Evolutionary conservation across 2,797 vertebrate species (phyloP).

Genomic region (Enteromius trimaculatus): DNA sequence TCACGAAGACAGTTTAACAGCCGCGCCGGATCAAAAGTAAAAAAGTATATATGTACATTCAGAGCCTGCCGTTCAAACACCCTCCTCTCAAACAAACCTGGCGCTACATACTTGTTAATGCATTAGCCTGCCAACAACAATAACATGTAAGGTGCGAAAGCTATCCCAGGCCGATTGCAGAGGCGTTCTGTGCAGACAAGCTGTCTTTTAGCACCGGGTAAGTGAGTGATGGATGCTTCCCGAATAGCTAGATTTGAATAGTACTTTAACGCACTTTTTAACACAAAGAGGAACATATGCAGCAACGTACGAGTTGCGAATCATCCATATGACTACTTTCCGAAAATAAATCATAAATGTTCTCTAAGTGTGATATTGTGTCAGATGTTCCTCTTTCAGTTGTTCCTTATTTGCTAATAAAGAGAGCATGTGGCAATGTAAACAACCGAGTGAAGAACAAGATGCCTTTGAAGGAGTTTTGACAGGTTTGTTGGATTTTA

Average conservation of each 20-base stretch:
- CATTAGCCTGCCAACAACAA: constrained; percentile 64
- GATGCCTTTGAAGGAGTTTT: constrained; percentile 19
- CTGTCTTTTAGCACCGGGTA: constrained; percentile 51
- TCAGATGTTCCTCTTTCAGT: constrained; percentile 14
- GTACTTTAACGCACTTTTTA: constrained; percentile 26
- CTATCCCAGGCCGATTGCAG: constrained; percentile 48
- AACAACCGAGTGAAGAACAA: constrained; percentile 36
- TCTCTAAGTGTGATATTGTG: constrained; percentile 16
- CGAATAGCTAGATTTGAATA: constrained; percentile 43
- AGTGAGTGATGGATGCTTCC: constrained; percentile 50
- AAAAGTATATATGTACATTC: constrained; percentile 50
- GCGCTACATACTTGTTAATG: constrained; percentile 61
- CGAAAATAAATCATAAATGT: constrained; percentile 22
- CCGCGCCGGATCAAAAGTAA: constrained; percentile 34
- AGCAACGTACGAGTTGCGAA: constrained; percentile 4
- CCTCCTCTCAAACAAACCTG: constrained; percentile 50
- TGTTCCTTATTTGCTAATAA: constrained; percentile 5
- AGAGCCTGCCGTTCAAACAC: constrained; percentile 45
- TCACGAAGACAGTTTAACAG: constrained; percentile 41
- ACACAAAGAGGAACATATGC: constrained; percentile 47
- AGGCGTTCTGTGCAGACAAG: constrained; percentile 52
- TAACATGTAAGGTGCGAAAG: constrained; percentile 65
- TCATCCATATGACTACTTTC: constrained; percentile 32
- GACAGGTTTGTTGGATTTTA: neutral
- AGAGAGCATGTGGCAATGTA: constrained; percentile 39